Evolutionary conservation across 2,113 vertebrate genomes (phyloP).

Genomic region (Machaerirhynchus nigripectus): DNA sequence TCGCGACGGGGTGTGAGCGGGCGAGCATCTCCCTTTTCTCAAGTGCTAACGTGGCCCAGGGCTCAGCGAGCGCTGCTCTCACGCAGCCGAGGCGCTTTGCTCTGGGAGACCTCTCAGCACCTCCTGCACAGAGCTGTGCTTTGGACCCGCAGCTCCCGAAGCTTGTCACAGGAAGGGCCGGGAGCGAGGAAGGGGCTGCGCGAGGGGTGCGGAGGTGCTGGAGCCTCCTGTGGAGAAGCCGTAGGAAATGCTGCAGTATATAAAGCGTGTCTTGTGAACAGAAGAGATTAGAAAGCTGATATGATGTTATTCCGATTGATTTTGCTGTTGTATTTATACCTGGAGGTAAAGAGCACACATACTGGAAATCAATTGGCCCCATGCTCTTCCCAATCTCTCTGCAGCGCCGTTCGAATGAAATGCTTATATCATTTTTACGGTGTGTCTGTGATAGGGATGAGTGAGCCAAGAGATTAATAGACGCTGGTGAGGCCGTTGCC

Average conservation of each 20-base stretch:
- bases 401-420: slow-evolving; percentile 62
- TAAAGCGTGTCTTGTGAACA: slow-evolving; percentile 12
- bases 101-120: neutral
- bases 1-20: accelerated
- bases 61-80: neutral
- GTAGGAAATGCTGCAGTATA: slow-evolving; percentile 35
- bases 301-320: slow-evolving; percentile 73
- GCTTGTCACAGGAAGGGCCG: neutral
- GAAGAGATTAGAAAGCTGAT: slow-evolving; percentile 68
- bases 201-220: accelerated
- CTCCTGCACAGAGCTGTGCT: accelerated
- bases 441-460: slow-evolving; percentile 67
- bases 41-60: neutral
- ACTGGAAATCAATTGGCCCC: slow-evolving; percentile 69
- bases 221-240: neutral
- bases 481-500: neutral
- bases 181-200: accelerated
- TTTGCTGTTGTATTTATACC: slow-evolving; percentile 72
- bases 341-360: slow-evolving; percentile 68
- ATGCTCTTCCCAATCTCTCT: slow-evolving; percentile 24
- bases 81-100: accelerated
- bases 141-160: neutral
- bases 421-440: slow-evolving; percentile 74
- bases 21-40: neutral
- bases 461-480: slow-evolving; percentile 69